Base-by-base conservation (phyloP, 2,113 vertebrate species). In the Actinemys pallida region DNA sequence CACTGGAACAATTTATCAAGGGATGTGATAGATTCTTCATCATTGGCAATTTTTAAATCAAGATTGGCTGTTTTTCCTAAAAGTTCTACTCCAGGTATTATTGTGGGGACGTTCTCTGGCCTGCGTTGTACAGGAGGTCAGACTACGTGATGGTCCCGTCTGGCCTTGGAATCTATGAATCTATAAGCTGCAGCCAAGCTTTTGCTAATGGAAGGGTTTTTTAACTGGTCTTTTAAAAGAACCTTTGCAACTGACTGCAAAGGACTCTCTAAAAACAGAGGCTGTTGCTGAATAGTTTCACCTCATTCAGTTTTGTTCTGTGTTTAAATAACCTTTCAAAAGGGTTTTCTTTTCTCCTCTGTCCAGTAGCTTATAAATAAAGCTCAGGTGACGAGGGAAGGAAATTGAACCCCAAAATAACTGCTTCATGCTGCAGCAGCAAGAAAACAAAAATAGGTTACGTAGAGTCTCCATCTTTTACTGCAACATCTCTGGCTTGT, bases 291-390 rank as follows among this genome's bases (percentile, higher is more conserved):
- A 52, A 2, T 72, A 54, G 49, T 53, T 50, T 72, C 85, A 86
- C 25, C 31, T 92, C n/a, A 80, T 88, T 35, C 62, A 52, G 14
- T 45, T 49, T 52, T 16, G 82, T 39, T 90, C 4, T 24, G 49
- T 79, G 3, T 49, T 88, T 91, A 45, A 90, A 87, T 35, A 84
- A 10, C 52, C 24, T 90, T 49, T 17, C 42, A 80, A 56, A 80
- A 27, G 11, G 29, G 49, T 35, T 95, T 93, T 90, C 45, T 65
- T 50, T 75, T 75, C n/a, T 24, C 4, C 22, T 75, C 50, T 89
- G 85, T 65, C 39, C 1, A 0, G 0, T 52, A 81, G 35, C 45
- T 84, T 88, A 1, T 0, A 88, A 20, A 52, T 69, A 83, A 86
- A 97, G 84, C 25, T 76, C 62, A 14, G 16, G 24, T 81, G 56